Conservation (phyloP, 2,113 vertebrate species). For the Siniperca knerii region DNA sequence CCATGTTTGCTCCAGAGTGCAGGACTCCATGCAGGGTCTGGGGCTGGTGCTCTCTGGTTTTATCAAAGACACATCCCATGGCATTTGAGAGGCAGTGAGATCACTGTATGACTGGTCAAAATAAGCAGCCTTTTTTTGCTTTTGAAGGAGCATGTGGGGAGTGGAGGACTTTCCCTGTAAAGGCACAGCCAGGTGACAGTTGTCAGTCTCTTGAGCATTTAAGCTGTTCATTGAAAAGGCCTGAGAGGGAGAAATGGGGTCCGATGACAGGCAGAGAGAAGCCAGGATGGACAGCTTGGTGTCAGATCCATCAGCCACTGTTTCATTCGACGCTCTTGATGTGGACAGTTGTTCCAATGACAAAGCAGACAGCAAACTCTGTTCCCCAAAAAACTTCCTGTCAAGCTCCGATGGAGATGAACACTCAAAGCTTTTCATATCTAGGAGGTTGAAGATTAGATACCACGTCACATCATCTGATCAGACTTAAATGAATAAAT, state of each 20-base stretch:
- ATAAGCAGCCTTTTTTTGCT: conserved; percentile 27
- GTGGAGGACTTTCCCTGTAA: conserved; percentile 78
- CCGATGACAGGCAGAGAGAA: conserved; percentile 39
- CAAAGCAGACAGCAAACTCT: conserved; percentile 70
- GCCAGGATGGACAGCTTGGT: not conserved
- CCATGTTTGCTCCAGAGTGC: conserved; percentile 61
- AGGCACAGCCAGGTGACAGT: conserved; percentile 41
- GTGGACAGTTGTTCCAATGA: conserved; percentile 68
- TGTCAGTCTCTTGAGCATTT: conserved; percentile 14
- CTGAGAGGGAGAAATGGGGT: conserved; percentile 57
- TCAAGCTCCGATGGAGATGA: conserved; percentile 78
- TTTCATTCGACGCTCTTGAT: conserved; percentile 41
- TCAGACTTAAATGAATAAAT: fast-evolving
- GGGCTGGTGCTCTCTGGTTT: conserved; percentile 70
- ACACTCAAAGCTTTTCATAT: conserved; percentile 68
- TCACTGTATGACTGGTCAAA: conserved; percentile 68
- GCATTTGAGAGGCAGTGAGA: conserved; percentile 60
- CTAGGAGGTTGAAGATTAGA: conserved; percentile 48
- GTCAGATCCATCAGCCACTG: conserved; percentile 57
- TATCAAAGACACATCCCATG: conserved; percentile 83
- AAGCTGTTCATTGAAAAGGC: conserved; percentile 10
- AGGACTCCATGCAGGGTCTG: conserved; percentile 55
- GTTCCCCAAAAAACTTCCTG: conserved; percentile 71
- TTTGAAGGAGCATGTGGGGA: conserved; percentile 62
- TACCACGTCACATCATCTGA: not conserved